Conservation (phyloP, 2,888 invertebrate genomes). For the Heliothis peltigera region DNA sequence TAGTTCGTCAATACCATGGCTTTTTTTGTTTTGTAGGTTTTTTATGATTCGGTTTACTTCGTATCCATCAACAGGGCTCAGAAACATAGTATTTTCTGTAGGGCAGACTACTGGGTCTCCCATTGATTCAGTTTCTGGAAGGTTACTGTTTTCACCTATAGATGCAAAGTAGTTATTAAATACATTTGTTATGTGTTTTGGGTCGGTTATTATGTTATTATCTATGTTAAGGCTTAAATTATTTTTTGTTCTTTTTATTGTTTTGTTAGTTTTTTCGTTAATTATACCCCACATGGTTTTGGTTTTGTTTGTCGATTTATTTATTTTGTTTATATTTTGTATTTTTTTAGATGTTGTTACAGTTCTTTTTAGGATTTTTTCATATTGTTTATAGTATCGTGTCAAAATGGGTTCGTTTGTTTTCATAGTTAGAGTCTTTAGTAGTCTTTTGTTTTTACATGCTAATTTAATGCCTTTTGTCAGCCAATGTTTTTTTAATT, state of each 20-base stretch:
- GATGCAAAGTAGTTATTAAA: slow-evolving; percentile 11
- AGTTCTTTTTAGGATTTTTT: slow-evolving; percentile 9
- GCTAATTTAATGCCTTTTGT: slow-evolving; percentile 15
- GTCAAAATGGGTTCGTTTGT: slow-evolving; percentile 1
- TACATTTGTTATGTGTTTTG: slow-evolving; percentile 10
- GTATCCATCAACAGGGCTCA: too few species aligned
- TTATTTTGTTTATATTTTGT: slow-evolving; percentile 19
- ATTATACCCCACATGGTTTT: slow-evolving; percentile 23
- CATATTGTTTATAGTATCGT: slow-evolving; percentile 17
- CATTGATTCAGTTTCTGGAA: too few species aligned
- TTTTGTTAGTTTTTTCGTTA: slow-evolving; percentile 20
- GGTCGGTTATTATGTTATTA: slow-evolving; percentile 6
- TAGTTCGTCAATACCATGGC: slow-evolving; percentile 8
- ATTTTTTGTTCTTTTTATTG: not conserved
- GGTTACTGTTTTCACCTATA: too few species aligned
- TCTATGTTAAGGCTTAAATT: slow-evolving; percentile 12
- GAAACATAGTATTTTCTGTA: too few species aligned
- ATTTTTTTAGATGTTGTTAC: slow-evolving; percentile 11
- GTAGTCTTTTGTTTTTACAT: slow-evolving; percentile 17
- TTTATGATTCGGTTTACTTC: not conserved
- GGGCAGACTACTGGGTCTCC: too few species aligned
- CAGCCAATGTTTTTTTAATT: slow-evolving; percentile 18
- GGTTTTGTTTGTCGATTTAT: slow-evolving; percentile 11
- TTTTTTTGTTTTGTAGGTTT: slow-evolving; percentile 12
- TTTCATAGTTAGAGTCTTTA: slow-evolving; percentile 7